Percentiles rank a stretch among this genome's conserved stretches.
Conservation (phyloP, 2,888 invertebrate genomes). For the Adineta ricciae region DNA sequence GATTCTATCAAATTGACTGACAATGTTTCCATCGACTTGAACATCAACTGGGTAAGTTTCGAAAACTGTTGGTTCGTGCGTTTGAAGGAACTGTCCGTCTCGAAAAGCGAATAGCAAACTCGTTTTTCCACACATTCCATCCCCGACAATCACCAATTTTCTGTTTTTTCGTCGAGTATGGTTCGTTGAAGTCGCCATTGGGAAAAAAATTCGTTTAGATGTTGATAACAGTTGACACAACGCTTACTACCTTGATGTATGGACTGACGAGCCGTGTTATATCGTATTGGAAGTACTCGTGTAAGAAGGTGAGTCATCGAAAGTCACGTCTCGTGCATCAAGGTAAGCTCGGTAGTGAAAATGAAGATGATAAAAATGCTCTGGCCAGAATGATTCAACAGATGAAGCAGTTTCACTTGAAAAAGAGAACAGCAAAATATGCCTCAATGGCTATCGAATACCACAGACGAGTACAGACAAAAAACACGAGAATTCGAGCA, state of each 20-base stretch:
- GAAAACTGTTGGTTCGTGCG: background rate
- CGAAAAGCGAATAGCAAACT: constrained; percentile 19
- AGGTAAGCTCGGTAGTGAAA: background rate
- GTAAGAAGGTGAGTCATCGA: too few relatives aligned
- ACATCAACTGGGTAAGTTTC: constrained; percentile 15
- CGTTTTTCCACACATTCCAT: constrained; percentile 27
- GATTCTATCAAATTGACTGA: background rate
- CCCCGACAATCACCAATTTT: constrained; percentile 27
- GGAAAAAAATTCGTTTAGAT: too few relatives aligned
- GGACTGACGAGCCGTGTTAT: too few relatives aligned
- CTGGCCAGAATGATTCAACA: too few relatives aligned
- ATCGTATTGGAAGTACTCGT: too few relatives aligned
- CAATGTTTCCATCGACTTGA: constrained; percentile 11
- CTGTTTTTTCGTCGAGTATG: background rate
- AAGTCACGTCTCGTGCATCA: background rate
- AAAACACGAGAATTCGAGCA: too few relatives aligned
- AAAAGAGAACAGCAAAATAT: background rate
- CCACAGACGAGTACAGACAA: too few relatives aligned
- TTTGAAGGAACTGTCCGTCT: constrained; percentile 1
- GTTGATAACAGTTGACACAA: too few relatives aligned
- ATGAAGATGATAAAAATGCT: background rate
- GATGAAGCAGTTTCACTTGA: background rate
- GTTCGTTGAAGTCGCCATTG: background rate
- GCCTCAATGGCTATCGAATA: too few relatives aligned
- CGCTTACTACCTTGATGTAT: too few relatives aligned